Base-by-base conservation (phyloP, 2,888 invertebrate species). In the Himalopsyche tibetana region DNA sequence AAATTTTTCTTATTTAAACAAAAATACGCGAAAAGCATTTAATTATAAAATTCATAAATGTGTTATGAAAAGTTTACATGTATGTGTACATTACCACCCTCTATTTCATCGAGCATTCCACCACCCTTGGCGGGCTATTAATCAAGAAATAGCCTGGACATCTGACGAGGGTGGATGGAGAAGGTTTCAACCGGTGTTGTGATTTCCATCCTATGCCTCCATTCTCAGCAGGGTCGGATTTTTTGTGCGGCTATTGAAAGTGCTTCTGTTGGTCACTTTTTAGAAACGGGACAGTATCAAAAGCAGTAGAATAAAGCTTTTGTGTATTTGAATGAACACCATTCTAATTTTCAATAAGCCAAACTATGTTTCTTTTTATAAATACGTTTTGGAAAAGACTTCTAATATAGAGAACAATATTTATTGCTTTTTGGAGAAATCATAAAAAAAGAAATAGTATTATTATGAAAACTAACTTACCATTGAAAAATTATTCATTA, bases 61-160 rank as follows among this genome's bases (percentile, higher is more conserved):
- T 51, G 15, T 51, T 63, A 19, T 63, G 63, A 63, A 63, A n/a
- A 19, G 63, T 63, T 63, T 63, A 69, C 69, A 19, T 79, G 55
- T 55, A 80, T 19, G 55, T 84, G 80, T 45, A 38, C 36, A 11
- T 36, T 42, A 9, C 12, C 84, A 28, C 36, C 40, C 17, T 55
- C 36, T n/a, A 55, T 80, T 51, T 45, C 84, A 55, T 38, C 40
- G 80, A 55, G 42, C 56, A 83, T 56, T 69, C 42, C 83, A 80
- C 84, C 55, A 84, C 79, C 86, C 56, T 42, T 84, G 80, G 80
- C 63, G 84, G 84, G 79, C 84, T 86, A 86, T 86, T 86, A 86
- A 86, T 86, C 86, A 86, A 83, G 84, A 82, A 84, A 84, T 86
- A 45, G 84, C 84, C 79, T 55, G 84, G 36, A 83, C 55, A 80